Base-by-base conservation (phyloP, 2,888 invertebrate genomes). In the Acronicta aceris region DNA sequence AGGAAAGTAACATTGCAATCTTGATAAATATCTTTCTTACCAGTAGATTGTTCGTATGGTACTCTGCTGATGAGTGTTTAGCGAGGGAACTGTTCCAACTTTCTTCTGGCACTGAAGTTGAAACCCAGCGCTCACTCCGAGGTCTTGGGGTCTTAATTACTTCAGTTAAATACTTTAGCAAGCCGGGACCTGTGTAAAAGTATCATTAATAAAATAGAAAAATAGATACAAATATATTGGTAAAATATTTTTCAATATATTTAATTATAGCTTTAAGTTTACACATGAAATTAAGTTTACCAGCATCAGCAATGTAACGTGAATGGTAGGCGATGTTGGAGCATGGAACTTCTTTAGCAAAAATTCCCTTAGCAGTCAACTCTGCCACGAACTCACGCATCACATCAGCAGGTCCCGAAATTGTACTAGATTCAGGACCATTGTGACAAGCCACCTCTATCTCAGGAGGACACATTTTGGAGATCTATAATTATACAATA, bases 251-350 rank as follows among this genome's bases (percentile, higher is more conserved):
- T 7, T 7, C 7, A 27, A 27, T 27, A 27, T 1, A 30, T 30
- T 30, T 1, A 30, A 8, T 30, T 30, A 7, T 9, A 30, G 10
- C 9, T 27, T 27, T 21, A 21, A 21, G 21, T 21, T 21, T 21
- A 21, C 21, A 21, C 4, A 21, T 21, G 21, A 21, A 21, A 21
- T 7, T 2, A 30, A 8, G 5, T 30, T 30, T 30, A 89, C 93
- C 96, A 58, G 96, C 96, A 54, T 95, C 94, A 1, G 96, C 95
- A 77, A 99, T 98, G 78, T 98, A 98, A 41, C 96, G 95, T 46
- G 98, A 98, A 84, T 99, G 98, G 83, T 98, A 99, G 0, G 98
- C 98, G 65, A 98, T 97, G 78, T 98, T 97, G 15, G 97, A 96
- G 68, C 97, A 97, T 2, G 90, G 90, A 2, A 93, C 93, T 75